A percentile compares a stretch with the other conserved stretches of the same genome.
Conservation (phyloP, 2,888 invertebrate species). For the Halictus ligatus region DNA sequence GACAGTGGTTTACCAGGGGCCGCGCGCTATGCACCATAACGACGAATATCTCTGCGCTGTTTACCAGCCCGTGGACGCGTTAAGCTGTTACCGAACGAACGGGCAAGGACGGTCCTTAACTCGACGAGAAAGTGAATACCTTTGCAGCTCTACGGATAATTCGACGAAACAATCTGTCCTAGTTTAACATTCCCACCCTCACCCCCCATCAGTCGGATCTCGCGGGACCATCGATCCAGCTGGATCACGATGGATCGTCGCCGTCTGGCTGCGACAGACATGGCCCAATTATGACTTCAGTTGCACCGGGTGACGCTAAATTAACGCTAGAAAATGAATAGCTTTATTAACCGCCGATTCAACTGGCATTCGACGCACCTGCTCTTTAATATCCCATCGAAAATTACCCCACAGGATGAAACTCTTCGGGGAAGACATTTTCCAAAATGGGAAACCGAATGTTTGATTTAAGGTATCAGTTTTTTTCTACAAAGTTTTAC, state of each 20-base stretch:
- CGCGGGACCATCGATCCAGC: constrained; percentile 11
- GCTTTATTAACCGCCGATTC: neutral
- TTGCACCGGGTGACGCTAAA: neutral
- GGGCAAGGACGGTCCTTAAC: constrained; percentile 40
- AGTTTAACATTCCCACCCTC: neutral
- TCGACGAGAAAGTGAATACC: constrained; percentile 60
- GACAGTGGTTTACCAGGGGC: constrained; percentile 68
- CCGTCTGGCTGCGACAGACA: neutral
- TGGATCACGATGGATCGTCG: neutral
- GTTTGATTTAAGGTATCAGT: neutral
- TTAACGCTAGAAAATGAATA: neutral
- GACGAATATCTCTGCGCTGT: constrained; percentile 66
- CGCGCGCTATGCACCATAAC: constrained; percentile 57
- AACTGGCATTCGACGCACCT: neutral
- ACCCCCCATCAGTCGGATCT: neutral
- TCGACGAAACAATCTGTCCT: constrained; percentile 31
- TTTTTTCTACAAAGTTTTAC: neutral
- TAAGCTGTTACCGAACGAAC: constrained; percentile 51
- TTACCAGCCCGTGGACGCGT: constrained; percentile 49
- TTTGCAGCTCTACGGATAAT: constrained; percentile 22
- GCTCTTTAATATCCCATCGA: neutral
- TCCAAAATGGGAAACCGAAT: neutral
- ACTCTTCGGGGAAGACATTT: neutral
- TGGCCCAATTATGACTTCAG: neutral
- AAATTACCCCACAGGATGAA: neutral